These are phyloP conservation scores for Spondyliosoma cantharus DNA, from an alignment of 2,797 vertebrate species.

Conservation along the genomic window DNA sequence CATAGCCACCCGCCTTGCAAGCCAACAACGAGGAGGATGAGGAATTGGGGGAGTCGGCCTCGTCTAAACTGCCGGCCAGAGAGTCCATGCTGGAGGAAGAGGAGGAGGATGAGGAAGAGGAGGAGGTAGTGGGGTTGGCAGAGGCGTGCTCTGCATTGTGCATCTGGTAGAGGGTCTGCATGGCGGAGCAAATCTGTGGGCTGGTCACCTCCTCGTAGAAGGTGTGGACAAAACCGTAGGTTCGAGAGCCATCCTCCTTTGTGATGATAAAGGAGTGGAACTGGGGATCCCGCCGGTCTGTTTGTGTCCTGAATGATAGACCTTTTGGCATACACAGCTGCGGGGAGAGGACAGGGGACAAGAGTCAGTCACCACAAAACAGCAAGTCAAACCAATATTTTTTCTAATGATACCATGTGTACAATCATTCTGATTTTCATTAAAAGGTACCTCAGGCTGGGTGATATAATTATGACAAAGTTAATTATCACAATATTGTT, in stretches of 20 bases:
- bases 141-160: constrained; percentile 88
- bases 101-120: constrained; percentile 79
- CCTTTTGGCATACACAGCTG: constrained; percentile 96
- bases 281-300: constrained; percentile 84
- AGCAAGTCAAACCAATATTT: not conserved
- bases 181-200: constrained; percentile 90
- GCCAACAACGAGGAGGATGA: constrained; percentile 65
- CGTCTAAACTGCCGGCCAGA: constrained; percentile 89
- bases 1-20: constrained; percentile 82
- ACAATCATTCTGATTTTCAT: not conserved
- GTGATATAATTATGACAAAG: too few species aligned
- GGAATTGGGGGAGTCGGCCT: constrained; percentile 81
- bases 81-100: constrained; percentile 96
- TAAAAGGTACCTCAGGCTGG: not conserved
- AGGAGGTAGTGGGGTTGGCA: constrained; percentile 78
- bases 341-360: not conserved
- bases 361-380: not conserved
- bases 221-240: constrained; percentile 92
- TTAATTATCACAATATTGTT: too few species aligned
- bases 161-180: constrained; percentile 95
- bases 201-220: constrained; percentile 95
- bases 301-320: constrained; percentile 91
- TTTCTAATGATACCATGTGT: not conserved
- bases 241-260: constrained; percentile 92
- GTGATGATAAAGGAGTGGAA: constrained; percentile 96